phyloP scores from a whole-genome alignment of 2,888 invertebrate species.

The Lumbricus terrestris region DNA sequence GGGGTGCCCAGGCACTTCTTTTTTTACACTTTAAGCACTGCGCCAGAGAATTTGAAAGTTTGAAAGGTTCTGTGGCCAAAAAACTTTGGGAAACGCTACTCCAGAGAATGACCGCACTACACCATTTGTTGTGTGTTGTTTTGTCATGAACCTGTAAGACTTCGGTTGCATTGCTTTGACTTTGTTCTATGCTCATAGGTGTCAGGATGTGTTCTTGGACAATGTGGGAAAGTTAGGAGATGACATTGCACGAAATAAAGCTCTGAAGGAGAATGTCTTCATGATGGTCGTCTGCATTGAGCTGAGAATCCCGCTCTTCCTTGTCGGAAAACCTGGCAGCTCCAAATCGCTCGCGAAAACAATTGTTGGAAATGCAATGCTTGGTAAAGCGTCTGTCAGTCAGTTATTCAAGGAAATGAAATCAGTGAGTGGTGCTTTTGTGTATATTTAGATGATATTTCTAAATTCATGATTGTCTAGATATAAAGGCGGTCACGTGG shows the following conservation, averaged over 20 bases:
- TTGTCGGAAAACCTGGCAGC: conserved; percentile 58
- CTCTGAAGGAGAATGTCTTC: conserved; percentile 55
- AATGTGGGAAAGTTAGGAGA: conserved; percentile 41
- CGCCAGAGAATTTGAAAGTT: too few relatives aligned
- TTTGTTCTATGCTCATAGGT: conserved; percentile 38
- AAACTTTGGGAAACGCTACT: too few relatives aligned
- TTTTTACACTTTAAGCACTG: too few relatives aligned
- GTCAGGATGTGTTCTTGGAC: conserved; percentile 49
- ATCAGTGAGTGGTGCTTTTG: conserved; percentile 40
- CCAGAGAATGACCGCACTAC: too few relatives aligned
- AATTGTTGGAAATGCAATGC: conserved; percentile 54
- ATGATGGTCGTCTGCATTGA: conserved; percentile 58
- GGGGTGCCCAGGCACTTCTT: too few relatives aligned
- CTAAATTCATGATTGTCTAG: too few relatives aligned
- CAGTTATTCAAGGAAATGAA: conserved; percentile 48
- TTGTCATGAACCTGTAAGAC: too few relatives aligned
- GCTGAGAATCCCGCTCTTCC: conserved; percentile 54
- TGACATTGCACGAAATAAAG: conserved; percentile 52
- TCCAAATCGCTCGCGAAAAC: conserved; percentile 57
- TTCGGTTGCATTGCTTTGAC: background rate
- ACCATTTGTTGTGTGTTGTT: too few relatives aligned
- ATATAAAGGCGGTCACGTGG: too few relatives aligned
- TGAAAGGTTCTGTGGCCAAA: too few relatives aligned
- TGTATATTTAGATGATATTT: background rate
- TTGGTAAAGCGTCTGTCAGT: conserved; percentile 47